These are phyloP conservation scores for Proterorhinus semilunaris DNA, from an alignment of 2,113 vertebrate species.

Conservation along the genomic window DNA sequence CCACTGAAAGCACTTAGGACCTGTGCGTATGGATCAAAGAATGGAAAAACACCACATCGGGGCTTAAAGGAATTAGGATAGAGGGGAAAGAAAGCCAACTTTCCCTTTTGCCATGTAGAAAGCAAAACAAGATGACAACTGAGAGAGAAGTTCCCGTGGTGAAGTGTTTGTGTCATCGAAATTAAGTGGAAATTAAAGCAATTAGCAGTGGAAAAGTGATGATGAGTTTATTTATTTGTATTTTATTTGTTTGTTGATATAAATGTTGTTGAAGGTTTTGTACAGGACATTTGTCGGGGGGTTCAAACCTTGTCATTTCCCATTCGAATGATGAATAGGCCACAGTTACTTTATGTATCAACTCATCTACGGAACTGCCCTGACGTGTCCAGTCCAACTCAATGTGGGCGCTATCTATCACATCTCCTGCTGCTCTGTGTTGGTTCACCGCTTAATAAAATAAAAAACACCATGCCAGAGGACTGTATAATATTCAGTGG, in stretches of 20 bases:
- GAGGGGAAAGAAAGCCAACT: not conserved
- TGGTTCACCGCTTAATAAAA: not conserved
- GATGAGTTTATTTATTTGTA: not conserved
- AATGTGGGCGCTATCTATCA: not conserved
- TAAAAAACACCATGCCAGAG: not conserved
- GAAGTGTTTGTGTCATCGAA: conserved; percentile 26
- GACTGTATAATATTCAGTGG: not conserved
- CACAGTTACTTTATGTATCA: conserved; percentile 12
- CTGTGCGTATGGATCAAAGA: conserved; percentile 13
- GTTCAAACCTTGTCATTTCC: conserved; percentile 20
- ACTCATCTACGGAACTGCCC: conserved; percentile 6
- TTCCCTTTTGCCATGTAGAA: conserved; percentile 13
- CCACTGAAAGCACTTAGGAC: conserved; percentile 1
- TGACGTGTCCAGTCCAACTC: conserved; percentile 2
- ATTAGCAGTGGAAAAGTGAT: conserved; percentile 42
- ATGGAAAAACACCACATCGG: conserved; percentile 8
- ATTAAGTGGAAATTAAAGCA: conserved; percentile 27
- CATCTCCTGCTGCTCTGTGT: not conserved
- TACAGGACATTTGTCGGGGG: conserved; percentile 1
- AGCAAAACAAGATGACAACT: conserved; percentile 27
- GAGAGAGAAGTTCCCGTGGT: conserved; percentile 32
- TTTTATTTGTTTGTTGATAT: conserved; percentile 15
- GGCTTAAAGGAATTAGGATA: not conserved
- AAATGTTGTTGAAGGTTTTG: conserved; percentile 21
- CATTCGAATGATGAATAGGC: conserved; percentile 22